phyloP scores from a whole-genome alignment of 2,797 vertebrate species.

The Alauda arvensis region DNA sequence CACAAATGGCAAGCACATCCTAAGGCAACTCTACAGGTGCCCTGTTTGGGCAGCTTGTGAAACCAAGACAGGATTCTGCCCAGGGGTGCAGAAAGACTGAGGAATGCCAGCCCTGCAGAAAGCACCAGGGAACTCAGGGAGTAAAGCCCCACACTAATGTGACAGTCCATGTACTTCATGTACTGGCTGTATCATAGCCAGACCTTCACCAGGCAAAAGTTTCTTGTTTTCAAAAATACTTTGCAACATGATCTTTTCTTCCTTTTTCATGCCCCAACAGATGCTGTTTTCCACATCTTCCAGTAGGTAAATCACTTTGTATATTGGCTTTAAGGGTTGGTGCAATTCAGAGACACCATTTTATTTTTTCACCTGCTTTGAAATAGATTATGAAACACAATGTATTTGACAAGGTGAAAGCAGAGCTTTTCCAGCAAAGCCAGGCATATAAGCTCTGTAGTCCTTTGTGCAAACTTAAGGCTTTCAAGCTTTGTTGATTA shows the following conservation, averaged over 20 bases:
- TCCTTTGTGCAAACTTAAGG: neutral
- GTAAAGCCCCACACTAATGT: accelerated
- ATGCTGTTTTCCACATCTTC: neutral
- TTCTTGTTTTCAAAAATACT: neutral
- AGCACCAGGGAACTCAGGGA: neutral
- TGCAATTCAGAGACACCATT: neutral
- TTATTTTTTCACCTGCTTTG: neutral
- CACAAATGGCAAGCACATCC: neutral
- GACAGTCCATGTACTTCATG: neutral
- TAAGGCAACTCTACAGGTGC: neutral
- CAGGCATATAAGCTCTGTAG: neutral
- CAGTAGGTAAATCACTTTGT: neutral
- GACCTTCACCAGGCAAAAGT: neutral
- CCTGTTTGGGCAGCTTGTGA: neutral
- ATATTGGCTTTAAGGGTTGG: neutral
- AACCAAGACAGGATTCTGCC: neutral
- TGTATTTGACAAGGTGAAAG: neutral
- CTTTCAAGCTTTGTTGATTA: neutral
- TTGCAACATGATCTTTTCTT: neutral
- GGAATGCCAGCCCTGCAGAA: neutral
- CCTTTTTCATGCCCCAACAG: neutral
- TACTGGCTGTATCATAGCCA: neutral
- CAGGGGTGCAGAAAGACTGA: neutral
- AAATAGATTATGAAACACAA: neutral
- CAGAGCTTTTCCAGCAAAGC: neutral